phyloP scores from a whole-genome alignment of 2,113 vertebrate species.

The Sander vitreus region DNA sequence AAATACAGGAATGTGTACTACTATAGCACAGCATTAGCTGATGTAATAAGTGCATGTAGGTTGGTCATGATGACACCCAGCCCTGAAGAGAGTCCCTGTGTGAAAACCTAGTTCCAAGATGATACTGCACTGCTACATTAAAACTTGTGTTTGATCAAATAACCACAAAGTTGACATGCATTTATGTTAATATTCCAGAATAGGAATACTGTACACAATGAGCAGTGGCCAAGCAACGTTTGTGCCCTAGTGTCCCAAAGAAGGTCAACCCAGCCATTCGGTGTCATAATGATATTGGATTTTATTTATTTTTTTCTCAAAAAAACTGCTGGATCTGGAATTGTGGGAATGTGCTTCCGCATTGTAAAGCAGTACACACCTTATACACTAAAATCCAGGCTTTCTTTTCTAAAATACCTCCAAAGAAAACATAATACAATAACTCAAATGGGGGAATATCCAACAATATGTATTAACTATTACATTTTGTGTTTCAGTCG shows the following conservation, averaged over 20 bases:
- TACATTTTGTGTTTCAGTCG: too few species aligned
- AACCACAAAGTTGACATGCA: neutral
- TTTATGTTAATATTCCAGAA: neutral
- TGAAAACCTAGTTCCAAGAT: neutral
- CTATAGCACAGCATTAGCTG: neutral
- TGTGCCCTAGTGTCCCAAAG: too few species aligned
- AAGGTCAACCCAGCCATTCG: too few species aligned
- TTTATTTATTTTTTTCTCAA: too few species aligned
- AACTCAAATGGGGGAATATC: neutral
- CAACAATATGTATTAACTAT: neutral
- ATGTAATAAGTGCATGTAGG: neutral
- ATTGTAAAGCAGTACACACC: neutral
- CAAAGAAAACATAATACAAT: neutral
- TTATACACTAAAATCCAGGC: neutral
- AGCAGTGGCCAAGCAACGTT: neutral
- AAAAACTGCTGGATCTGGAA: neutral
- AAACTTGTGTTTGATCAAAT: neutral
- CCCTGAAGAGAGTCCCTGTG: neutral
- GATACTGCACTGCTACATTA: neutral
- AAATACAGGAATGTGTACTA: neutral
- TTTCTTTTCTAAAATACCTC: neutral
- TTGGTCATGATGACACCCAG: neutral
- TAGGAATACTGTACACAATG: neutral
- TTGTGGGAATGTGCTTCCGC: neutral
- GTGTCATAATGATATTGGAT: too few species aligned